These are phyloP conservation scores for Syndactyla subalaris DNA, from an alignment of 2,797 vertebrate genomes.

Conservation along the genomic window DNA sequence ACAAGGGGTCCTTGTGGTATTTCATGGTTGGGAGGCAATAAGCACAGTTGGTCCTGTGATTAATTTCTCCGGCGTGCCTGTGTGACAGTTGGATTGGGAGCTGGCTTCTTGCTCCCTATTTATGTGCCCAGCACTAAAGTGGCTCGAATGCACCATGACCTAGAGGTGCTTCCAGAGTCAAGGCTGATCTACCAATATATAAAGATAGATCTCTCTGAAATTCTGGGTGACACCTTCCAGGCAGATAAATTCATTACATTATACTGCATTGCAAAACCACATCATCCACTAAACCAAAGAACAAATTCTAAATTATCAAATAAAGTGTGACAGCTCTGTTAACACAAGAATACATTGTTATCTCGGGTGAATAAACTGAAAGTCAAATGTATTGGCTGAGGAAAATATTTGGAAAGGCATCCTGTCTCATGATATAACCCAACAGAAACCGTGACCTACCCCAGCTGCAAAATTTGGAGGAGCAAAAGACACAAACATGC, in stretches of 20 bases:
- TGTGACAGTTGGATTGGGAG: conserved; percentile 32
- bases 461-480: not conserved
- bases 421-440: not conserved
- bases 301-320: conserved; percentile 44
- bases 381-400: not conserved
- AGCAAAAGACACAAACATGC: not conserved
- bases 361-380: conserved; percentile 54
- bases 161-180: not conserved
- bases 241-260: conserved; percentile 30
- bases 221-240: not conserved
- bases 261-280: not conserved
- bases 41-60: not conserved
- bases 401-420: not conserved
- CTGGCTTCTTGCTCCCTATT: conserved; percentile 7
- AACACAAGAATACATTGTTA: conserved; percentile 13
- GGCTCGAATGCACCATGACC: not conserved
- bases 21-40: not conserved
- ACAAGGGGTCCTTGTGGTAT: not conserved
- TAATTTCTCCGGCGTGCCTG: not conserved
- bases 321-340: conserved; percentile 45
- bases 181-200: conserved; percentile 11
- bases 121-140: not conserved
- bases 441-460: not conserved
- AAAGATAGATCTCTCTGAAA: conserved; percentile 44
- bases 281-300: not conserved